These are phyloP conservation scores for Leucophenga montana DNA, from an alignment of 2,888 invertebrate species.

Conservation along the genomic window DNA sequence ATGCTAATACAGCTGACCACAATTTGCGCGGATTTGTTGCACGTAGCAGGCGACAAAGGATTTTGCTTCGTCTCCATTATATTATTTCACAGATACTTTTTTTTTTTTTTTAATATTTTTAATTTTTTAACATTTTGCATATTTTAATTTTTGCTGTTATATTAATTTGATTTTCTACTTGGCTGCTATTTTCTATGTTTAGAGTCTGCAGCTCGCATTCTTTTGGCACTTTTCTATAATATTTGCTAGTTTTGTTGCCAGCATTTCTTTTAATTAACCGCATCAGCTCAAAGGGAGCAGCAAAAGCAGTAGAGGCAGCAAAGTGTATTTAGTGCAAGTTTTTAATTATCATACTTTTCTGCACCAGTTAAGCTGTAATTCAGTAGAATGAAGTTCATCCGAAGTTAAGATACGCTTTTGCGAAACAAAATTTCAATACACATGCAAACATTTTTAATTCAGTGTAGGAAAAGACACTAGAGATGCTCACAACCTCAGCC, in stretches of 20 bases:
- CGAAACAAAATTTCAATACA: too few species aligned
- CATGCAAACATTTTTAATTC: too few species aligned
- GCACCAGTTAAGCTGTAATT: constrained; percentile 17
- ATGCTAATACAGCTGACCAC: constrained; percentile 28
- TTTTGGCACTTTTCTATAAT: not conserved
- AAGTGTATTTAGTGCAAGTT: constrained; percentile 26
- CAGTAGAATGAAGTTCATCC: not conserved
- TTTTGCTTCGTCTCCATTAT: too few species aligned
- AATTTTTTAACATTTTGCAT: not conserved
- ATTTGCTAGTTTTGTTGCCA: not conserved
- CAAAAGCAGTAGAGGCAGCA: not conserved
- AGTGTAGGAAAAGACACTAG: too few species aligned
- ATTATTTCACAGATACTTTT: not conserved
- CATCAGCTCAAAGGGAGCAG: constrained; percentile 1
- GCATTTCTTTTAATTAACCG: constrained; percentile 31
- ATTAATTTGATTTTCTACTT: not conserved
- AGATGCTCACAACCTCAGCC: too few species aligned
- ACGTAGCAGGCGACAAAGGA: not conserved
- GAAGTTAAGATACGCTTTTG: not conserved
- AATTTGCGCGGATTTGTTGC: constrained; percentile 3
- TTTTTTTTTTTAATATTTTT: not conserved
- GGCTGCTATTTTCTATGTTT: not conserved
- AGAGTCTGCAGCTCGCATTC: not conserved
- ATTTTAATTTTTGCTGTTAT: not conserved
- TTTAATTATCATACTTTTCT: constrained; percentile 34